These are phyloP conservation scores for Drosophila maculinotata DNA, from an alignment of 2,888 invertebrate genomes.

Conservation along the genomic window DNA sequence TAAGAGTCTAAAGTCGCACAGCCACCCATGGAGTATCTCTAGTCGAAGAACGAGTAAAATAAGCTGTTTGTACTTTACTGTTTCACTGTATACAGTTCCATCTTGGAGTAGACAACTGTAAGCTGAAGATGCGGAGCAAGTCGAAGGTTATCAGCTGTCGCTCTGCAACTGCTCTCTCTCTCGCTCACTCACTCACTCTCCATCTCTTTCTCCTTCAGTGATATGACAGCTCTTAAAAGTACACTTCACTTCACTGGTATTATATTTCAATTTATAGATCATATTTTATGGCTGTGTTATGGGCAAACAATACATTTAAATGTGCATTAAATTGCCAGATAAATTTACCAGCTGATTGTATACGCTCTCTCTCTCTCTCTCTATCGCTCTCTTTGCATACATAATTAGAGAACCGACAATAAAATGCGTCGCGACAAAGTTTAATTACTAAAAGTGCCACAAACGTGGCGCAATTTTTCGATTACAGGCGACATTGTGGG, in stretches of 20 bases:
- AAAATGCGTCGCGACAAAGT: constrained; percentile 64
- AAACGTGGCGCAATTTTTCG: constrained; percentile 58
- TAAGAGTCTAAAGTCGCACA: constrained; percentile 8
- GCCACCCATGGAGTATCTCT: constrained; percentile 44
- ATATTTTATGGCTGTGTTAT: constrained; percentile 24
- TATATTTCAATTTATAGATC: constrained; percentile 50
- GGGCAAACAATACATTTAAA: constrained; percentile 40
- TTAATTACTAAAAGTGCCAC: constrained; percentile 73
- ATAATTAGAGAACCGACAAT: constrained; percentile 72
- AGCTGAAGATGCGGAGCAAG: constrained; percentile 2
- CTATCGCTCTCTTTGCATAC: constrained; percentile 27
- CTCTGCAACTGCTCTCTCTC: neutral
- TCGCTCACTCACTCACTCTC: neutral
- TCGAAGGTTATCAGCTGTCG: constrained; percentile 49
- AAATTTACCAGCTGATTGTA: constrained; percentile 45
- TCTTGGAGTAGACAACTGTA: constrained; percentile 5
- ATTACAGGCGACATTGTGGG: constrained; percentile 50
- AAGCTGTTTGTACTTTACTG: constrained; percentile 17
- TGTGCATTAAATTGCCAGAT: constrained; percentile 75
- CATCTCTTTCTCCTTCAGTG: neutral
- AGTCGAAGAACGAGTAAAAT: neutral
- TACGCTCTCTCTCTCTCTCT: neutral
- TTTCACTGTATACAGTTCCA: no score
- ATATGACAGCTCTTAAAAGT: constrained; percentile 14
- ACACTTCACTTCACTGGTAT: constrained; percentile 6